Base-by-base conservation (phyloP, 2,888 invertebrate species). In the Drosophila percnosoma region DNA sequence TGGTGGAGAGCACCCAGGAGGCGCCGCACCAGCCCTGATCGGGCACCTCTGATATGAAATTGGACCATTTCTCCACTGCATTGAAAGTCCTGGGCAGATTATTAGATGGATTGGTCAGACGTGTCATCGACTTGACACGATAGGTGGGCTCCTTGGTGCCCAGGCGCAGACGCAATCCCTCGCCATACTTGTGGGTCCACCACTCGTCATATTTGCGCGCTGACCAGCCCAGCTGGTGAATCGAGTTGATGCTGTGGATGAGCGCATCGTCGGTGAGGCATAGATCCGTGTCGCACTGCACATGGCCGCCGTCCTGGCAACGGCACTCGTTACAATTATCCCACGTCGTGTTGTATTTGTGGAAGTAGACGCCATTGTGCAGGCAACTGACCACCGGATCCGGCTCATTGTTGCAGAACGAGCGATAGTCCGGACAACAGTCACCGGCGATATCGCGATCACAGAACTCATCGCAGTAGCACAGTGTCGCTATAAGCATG, bases 381-480 rank as follows among this genome's bases (percentile, higher is more conserved):
- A 85, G 86, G 91, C 97, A 93, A 40, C 82, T 80, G 3, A 80
- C 51, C 45, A 92, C 73, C 31, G 89, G 87, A 68, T 87, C 90
- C 4, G 86, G 79, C 45, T 91, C 87, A 11, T 95, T 95, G 78
- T 93, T 94, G 90, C 99, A 99, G 73, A 95, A 95, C 1, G 95
- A 94, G 92, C 95, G 95, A 92, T 96, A 99, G 93, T 99, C 99
- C 0, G 99, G 99, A 90, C 99, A 99, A 92, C 99, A 99, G 92
- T 99, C 99, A 42, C 94, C 94, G 13, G 93, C 92, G n/a, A 75
- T 74, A 0, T 95, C 95, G 38, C 96, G 94, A 91, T 97, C 96
- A 93, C 99, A 99, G 93, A 98, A 99, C 80, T 96, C 95, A 92
- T 99, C 99, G 93, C 99, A 99, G 93, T 99, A 99, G 93, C 99